Evolutionary conservation across 2,113 vertebrate genomes (phyloP), one percentile per base, ranked within the genome.

Genomic region (Centrocercus urophasianus): DNA sequence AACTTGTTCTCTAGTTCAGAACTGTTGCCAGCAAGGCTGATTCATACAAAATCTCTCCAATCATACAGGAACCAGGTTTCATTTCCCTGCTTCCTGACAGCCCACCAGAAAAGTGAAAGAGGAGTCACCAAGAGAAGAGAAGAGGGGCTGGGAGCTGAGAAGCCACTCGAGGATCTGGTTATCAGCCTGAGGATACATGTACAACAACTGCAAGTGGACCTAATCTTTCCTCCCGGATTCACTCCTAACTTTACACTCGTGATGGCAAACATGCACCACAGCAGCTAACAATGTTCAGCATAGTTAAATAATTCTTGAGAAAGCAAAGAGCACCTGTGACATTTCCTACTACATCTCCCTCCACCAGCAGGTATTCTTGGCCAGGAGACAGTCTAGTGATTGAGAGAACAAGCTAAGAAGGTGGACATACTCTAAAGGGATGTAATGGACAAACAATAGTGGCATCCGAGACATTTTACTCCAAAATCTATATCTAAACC

Each of bases 11-110:
- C 91, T 87, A 94, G 94, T 86, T 96, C 83, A 71, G 87, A 90
- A 97, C 38, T 54, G 54, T 63, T 94, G 96, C 94, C 96, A 96
- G 93, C 94, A 91, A 54, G 50, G 76, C 86, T 93, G 92, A 95
- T 92, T 92, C 75, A 94, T 43, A 88, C 71, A 83, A 91, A 93
- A 93, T 52, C 61, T 74, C 89, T 82, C 84, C 94, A 96, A 96
- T 93, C 73, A 84, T 95, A 96, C 96, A 96, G 96, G 96, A 97
- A 97, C 89, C 94, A 95, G 91, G 88, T 90, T 95, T 96, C 88
- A 96, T 95, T 96, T 90, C 88, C 90, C 95, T 70, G 71, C 89
- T 96, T 96, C 96, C 95, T 95, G 86, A 88, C 81, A 86, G 89
- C 64, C 95, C 73, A 94, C 43, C 86, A 95, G 89, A 96, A 97